A percentile compares a stretch with the other conserved stretches of the same genome.
These are phyloP conservation scores for Panagrolaimus sp. DNA, from an alignment of 1,140 invertebrate species.

Conservation along the genomic window DNA sequence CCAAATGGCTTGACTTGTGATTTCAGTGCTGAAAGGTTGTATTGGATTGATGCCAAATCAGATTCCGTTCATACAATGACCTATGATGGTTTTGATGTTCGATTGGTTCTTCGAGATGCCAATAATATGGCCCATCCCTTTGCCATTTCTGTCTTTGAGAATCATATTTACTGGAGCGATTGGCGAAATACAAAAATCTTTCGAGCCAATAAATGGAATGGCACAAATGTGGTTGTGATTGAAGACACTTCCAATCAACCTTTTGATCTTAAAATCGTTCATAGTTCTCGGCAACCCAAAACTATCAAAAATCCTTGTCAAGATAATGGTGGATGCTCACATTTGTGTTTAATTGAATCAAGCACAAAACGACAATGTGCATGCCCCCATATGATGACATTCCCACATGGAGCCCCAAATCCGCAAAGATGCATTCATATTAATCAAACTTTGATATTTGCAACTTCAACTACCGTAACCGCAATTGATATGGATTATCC, in stretches of 20 bases:
- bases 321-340: conserved; percentile 67
- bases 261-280: conserved; percentile 78
- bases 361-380: conserved; percentile 21
- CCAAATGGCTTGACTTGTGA: conserved; percentile 70
- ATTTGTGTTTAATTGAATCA: conserved; percentile 67
- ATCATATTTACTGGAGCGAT: conserved; percentile 43
- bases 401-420: conserved; percentile 10
- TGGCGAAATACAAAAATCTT: conserved; percentile 36
- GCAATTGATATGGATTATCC: conserved; percentile 29
- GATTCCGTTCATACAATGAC: conserved; percentile 67
- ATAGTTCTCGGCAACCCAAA: conserved; percentile 71
- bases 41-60: conserved; percentile 56
- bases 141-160: conserved; percentile 36
- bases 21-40: conserved; percentile 62
- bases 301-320: conserved; percentile 64
- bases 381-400: conserved; percentile 26
- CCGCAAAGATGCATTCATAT: conserved; percentile 21
- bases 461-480: conserved; percentile 25
- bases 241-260: conserved; percentile 64
- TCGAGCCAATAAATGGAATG: conserved; percentile 69
- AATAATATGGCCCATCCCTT: conserved; percentile 34
- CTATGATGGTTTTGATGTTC: conserved; percentile 36
- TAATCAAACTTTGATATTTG: conserved; percentile 29
- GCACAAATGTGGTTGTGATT: conserved; percentile 66
- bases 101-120: conserved; percentile 27